Evolutionary conservation across 2,797 vertebrate genomes (phyloP), one percentile per base, ranked within the genome.

Genomic region (Pagetopsis macropterus): DNA sequence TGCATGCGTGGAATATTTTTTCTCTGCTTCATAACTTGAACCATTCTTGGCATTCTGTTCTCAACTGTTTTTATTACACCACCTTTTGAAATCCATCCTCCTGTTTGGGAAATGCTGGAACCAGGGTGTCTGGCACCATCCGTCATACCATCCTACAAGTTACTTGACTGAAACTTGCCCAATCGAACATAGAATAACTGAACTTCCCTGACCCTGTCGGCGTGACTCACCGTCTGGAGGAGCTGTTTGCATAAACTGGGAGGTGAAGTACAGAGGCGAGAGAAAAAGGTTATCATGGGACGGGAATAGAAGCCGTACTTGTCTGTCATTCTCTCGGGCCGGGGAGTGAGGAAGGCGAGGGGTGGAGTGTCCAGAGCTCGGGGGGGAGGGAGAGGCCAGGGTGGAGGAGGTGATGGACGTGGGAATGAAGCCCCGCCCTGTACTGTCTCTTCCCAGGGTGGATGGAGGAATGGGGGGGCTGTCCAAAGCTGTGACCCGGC

Each of bases 351-450:
- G 94, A 81, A 96, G 89, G 3, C 94, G 95, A 56, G 96, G 96
- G 31, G 95, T 97, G 81, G 96, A 96, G 82, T 95, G 95, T 12
- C 96, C 96, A 0, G 96, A 96, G 90, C 96, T 97, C 67, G 96
- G 96, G 9, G 96, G 96, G 21, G 96, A 96, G 6, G 96, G 96
- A 45, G 96, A 96, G 84, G 96, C 96, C 65, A 96, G 91, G 68
- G 96, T 96, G 73, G 96, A 96, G 54, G 96, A 96, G 19, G 96
- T 96, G 84, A 96, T 94, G 57, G 96, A 97, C 3, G 95, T 92
- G 6, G 96, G 93, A 72, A 96, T 94, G 79, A 95, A 96, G 77
- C 94, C 91, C 49, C 95, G 94, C 48, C 95, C 96, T 14, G 89
- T 82, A 75, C 89, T 65, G 80, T 94, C 93, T 65, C 93, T 87